A percentile compares a stretch with the other conserved stretches of the same genome.
Evolutionary conservation across 2,113 vertebrate species (phyloP).

Genomic region (Sinocyclocheilus maitianheensis): DNA sequence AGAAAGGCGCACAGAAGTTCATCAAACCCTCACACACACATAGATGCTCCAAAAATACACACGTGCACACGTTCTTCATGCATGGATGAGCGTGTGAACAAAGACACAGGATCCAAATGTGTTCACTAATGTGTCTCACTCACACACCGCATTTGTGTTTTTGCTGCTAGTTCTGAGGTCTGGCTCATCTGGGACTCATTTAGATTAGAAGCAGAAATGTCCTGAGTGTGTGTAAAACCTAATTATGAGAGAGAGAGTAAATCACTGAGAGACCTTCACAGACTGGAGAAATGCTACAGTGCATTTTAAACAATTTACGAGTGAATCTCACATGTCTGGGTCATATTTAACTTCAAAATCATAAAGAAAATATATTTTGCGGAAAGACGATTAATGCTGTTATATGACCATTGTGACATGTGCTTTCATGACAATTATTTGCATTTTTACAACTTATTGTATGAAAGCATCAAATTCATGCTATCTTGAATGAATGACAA

Average conservation of each 20-base stretch:
- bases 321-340: not conserved
- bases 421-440: too few species aligned
- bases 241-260: not conserved
- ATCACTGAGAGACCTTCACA: not conserved
- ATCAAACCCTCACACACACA: not conserved
- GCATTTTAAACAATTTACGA: not conserved
- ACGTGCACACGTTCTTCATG: not conserved
- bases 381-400: not conserved
- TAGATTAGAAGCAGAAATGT: not conserved
- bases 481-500: too few species aligned
- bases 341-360: not conserved
- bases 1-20: not conserved
- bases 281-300: not conserved
- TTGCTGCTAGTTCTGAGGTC: not conserved
- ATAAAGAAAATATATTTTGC: too few species aligned
- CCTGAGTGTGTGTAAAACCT: not conserved
- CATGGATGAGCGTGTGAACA: not conserved
- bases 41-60: not conserved
- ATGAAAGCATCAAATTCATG: too few species aligned
- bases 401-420: not conserved
- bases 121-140: not conserved
- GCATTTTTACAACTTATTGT: too few species aligned
- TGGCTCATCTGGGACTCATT: not conserved
- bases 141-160: not conserved
- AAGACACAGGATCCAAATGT: not conserved